Evolutionary conservation across 1,140 invertebrate species (phyloP).

Genomic region (Acyrthosiphon pisum): DNA sequence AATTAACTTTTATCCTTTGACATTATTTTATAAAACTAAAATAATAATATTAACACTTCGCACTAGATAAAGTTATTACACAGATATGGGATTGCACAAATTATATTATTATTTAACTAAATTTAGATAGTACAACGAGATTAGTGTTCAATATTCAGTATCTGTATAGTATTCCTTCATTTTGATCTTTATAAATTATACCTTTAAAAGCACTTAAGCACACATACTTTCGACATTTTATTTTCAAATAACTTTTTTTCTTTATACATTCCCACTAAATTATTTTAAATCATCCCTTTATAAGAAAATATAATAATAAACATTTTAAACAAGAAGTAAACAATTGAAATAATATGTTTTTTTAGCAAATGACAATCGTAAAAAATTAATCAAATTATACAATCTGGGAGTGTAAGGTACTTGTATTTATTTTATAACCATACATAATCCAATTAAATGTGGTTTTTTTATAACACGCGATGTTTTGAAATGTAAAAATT

Average conservation of each 20-base stretch:
- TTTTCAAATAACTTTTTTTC: not conserved
- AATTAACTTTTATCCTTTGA: not conserved
- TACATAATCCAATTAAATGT: conserved; percentile 9
- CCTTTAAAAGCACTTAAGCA: not conserved
- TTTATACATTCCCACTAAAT: not conserved
- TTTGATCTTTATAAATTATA: not conserved
- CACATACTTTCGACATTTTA: not conserved
- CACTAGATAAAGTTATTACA: not conserved
- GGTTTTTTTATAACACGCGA: not conserved
- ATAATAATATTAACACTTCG: not conserved
- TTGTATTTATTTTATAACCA: conserved; percentile 18
- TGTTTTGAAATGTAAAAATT: not conserved
- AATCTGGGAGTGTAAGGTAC: not conserved
- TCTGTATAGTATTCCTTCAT: not conserved
- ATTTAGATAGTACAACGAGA: not conserved
- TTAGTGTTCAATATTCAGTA: not conserved
- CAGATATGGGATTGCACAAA: too few species aligned
- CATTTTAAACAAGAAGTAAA: not conserved
- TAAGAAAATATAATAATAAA: not conserved
- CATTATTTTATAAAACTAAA: not conserved
- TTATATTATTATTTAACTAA: not conserved
- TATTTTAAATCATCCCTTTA: not conserved
- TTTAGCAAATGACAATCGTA: not conserved
- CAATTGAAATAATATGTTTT: not conserved
- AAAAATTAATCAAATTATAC: not conserved